Evolutionary conservation across 2,888 invertebrate genomes (phyloP).

Genomic region (Andricus quercusramuli): DNA sequence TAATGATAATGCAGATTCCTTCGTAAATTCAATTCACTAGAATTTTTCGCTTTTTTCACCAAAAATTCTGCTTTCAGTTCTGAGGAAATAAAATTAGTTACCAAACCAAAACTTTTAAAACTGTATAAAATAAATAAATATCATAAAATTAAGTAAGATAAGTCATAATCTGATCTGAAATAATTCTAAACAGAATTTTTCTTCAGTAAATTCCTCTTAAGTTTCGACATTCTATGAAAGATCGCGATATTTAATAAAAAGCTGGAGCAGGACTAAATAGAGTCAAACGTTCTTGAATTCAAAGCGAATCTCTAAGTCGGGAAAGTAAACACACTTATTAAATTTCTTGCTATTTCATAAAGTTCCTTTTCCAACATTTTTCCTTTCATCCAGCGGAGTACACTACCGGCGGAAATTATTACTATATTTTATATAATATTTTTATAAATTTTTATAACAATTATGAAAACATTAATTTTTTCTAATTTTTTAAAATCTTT

Average conservation of each 20-base stretch:
- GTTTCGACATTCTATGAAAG: background rate
- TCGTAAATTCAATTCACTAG: no score
- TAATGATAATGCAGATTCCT: no score
- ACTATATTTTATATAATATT: no score
- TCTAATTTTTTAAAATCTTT: no score
- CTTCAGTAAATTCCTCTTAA: background rate
- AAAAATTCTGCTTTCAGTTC: no score
- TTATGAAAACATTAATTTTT: no score
- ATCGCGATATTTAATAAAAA: background rate
- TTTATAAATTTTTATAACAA: no score
- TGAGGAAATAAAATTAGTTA: no score
- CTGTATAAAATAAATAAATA: no score
- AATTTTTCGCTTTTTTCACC: no score
- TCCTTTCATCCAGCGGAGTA: conserved; percentile 51
- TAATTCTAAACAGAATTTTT: conserved; percentile 1
- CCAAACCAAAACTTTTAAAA: no score
- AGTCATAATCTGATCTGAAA: conserved; percentile 44
- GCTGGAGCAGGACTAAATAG: background rate
- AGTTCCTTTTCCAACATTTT: conserved; percentile 53
- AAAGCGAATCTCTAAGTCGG: conserved; percentile 50
- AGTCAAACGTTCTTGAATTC: background rate
- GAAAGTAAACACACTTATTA: conserved; percentile 57
- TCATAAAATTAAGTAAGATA: conserved; percentile 38
- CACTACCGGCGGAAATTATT: background rate
- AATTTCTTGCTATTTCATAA: conserved; percentile 55